A percentile compares a stretch with the other conserved stretches of the same genome.
Evolutionary conservation across 2,797 vertebrate species (phyloP).

Genomic region (Pantherophis vulpinus): DNA sequence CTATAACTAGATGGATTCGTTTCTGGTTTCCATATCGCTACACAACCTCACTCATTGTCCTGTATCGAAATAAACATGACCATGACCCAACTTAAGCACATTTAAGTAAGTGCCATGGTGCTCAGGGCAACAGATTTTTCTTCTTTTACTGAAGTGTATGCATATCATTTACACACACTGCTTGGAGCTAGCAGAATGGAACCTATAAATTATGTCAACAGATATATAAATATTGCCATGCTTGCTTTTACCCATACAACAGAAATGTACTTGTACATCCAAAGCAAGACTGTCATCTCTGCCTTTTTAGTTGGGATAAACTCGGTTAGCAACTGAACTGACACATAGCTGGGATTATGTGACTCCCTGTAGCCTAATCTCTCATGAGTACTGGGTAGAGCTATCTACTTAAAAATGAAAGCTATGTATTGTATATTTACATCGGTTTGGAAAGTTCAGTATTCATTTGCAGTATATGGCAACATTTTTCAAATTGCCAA

Average conservation of each 20-base stretch:
- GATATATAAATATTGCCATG: neutral
- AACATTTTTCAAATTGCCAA: neutral
- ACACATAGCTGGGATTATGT: neutral
- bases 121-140: neutral
- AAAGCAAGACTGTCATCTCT: neutral
- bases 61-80: neutral
- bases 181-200: neutral
- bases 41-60: neutral
- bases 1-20: neutral
- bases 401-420: neutral
- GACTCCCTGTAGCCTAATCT: neutral
- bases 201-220: neutral
- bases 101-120: neutral
- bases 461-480: neutral
- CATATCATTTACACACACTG: neutral
- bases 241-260: neutral
- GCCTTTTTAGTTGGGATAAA: neutral
- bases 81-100: neutral
- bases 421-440: neutral
- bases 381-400: neutral
- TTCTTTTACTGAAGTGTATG: neutral
- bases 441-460: neutral
- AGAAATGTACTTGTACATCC: neutral
- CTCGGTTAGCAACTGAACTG: neutral
- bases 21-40: neutral